Base-by-base conservation (phyloP, 2,888 invertebrate genomes). In the Trissolcus brochymenae region DNA sequence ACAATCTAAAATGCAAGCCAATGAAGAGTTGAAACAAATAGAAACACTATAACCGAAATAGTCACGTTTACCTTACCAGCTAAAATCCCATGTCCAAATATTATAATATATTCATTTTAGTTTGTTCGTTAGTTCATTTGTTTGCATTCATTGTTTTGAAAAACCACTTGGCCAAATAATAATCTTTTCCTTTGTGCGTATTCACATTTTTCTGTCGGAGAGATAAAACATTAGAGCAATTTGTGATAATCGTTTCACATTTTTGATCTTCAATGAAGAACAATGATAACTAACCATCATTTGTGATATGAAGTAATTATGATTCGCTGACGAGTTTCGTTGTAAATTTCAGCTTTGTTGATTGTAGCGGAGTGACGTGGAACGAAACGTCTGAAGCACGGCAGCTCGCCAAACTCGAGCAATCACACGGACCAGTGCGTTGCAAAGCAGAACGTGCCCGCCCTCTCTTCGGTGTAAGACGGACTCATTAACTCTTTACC, bases 381-480 rank as follows among this genome's bases (percentile, higher is more conserved):
- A 77, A 82, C 81, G 84, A 86, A 84, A 87, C 82, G 86, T 87
- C 87, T 86, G 83, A 83, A 83, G 82, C 86, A 87, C 81, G 82
- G 81, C 78, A 80, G 85, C 84, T 84, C 29, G 29, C 83, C 84
- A 82, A 88, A 88, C 85, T 88, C 87, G 84, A 83, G 82, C 85
- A 88, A 89, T 89, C 87, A 89, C 84, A 87, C 86, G 85, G 87
- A 83, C 84, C 85, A 84, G 77, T 87, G 87, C 86, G 83, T 84
- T 84, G 84, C 87, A 88, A 89, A 89, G 88, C 85, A 50, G 81
- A 84, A 83, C 78, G 78, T 73, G 79, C 79, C 79, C 75, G 70
- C 80, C 79, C 80, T 29, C 29, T 1, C 2, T 29, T 29, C 29
- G 7, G 79, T 73, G 77, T 79, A 84, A 43, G 13, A 43, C 43